Percentiles rank a stretch among this genome's conserved stretches.
Evolutionary conservation across 2,888 invertebrate genomes (phyloP).

Genomic region (Dorcus parallelipipedus): DNA sequence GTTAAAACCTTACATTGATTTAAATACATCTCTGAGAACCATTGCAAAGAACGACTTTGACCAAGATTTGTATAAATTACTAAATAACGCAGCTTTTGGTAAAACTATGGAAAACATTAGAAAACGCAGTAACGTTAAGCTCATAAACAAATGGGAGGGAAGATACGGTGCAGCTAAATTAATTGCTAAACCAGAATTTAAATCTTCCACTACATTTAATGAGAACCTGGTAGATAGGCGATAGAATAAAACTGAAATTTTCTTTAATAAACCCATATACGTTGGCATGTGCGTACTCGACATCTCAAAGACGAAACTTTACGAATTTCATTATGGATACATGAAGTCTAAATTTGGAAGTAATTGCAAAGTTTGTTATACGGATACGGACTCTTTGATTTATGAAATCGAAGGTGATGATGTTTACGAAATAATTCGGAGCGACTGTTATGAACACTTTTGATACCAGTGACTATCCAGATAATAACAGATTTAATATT

Average conservation of each 20-base stretch:
- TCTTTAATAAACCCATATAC: constrained; percentile 39
- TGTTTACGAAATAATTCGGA: not conserved
- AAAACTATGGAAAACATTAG: constrained; percentile 5
- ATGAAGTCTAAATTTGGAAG: not conserved
- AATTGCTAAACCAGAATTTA: constrained; percentile 33
- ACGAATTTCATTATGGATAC: constrained; percentile 32
- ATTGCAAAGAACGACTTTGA: not conserved
- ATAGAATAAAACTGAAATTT: constrained; percentile 29
- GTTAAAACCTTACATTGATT: constrained; percentile 1
- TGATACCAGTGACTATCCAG: not conserved
- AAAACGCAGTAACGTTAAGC: not conserved
- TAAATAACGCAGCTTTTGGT: constrained; percentile 3
- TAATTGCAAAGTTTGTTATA: not conserved
- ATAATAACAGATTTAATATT: too few relatives aligned
- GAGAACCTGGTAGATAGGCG: constrained; percentile 36
- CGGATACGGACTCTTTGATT: not conserved
- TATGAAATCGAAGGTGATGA: not conserved
- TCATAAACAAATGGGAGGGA: constrained; percentile 17
- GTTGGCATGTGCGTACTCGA: constrained; percentile 38
- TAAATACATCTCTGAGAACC: not conserved
- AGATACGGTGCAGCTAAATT: constrained; percentile 35
- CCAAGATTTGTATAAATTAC: constrained; percentile 3
- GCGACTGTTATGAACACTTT: not conserved
- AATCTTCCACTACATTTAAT: constrained; percentile 31
- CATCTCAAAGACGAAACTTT: constrained; percentile 38